phyloP scores from a whole-genome alignment of 2,113 vertebrate species.

The Pipa parva region DNA sequence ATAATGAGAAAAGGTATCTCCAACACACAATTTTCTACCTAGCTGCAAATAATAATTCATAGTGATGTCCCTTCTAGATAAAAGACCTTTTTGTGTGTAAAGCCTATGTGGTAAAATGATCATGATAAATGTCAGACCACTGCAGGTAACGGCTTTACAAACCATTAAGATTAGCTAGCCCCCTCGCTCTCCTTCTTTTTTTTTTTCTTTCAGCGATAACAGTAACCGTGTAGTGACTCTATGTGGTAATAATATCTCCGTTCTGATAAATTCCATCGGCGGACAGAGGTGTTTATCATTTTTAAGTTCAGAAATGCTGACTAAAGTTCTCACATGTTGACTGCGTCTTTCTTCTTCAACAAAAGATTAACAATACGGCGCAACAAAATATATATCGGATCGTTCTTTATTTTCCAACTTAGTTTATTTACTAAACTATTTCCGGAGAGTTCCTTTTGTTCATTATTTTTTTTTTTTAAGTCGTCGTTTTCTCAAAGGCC shows the following conservation, averaged over 20 bases:
- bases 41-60: slow-evolving; percentile 98
- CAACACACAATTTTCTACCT: slow-evolving; percentile 99
- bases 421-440: background rate
- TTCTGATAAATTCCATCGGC: slow-evolving; percentile 75
- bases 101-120: slow-evolving; percentile 83
- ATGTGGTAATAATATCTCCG: slow-evolving; percentile 82
- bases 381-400: background rate
- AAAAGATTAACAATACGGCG: slow-evolving; percentile 52
- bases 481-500: too few relatives aligned
- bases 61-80: slow-evolving; percentile 93
- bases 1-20: slow-evolving; percentile 90
- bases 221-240: slow-evolving; percentile 72
- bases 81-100: slow-evolving; percentile 82
- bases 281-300: slow-evolving; percentile 76
- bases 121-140: slow-evolving; percentile 92
- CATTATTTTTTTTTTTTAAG: too few relatives aligned
- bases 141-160: slow-evolving; percentile 98
- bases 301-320: slow-evolving; percentile 73
- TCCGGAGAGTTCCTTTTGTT: too few relatives aligned
- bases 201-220: slow-evolving; percentile 72
- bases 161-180: slow-evolving; percentile 88
- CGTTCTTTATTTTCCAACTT: background rate
- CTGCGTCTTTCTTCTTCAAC: slow-evolving; percentile 60
- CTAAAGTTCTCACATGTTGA: slow-evolving; percentile 82
- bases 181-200: too few relatives aligned